These are phyloP conservation scores for Antheraea yamamai DNA, from an alignment of 2,888 invertebrate species.

Conservation along the genomic window DNA sequence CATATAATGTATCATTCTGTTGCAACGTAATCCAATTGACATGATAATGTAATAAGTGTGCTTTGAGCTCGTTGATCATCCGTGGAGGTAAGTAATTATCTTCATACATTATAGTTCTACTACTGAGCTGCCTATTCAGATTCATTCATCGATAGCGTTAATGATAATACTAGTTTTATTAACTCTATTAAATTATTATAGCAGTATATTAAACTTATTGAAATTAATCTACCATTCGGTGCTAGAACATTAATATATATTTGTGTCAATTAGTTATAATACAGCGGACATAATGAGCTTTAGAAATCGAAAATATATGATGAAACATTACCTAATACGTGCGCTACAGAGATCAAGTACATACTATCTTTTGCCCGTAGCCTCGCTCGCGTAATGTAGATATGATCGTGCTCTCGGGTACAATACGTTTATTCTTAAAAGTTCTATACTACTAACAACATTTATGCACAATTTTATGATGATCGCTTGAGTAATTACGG, in stretches of 20 bases:
- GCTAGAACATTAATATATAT: background rate
- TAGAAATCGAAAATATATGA: background rate
- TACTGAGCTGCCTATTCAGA: background rate
- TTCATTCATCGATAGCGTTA: background rate
- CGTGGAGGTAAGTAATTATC: background rate
- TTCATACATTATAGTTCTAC: background rate
- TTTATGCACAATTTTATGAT: too few species aligned
- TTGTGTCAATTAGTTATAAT: background rate
- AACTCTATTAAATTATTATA: background rate
- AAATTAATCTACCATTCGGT: background rate
- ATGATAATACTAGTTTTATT: background rate
- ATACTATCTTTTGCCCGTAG: too few species aligned
- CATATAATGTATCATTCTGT: slow-evolving; percentile 1
- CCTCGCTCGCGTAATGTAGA: background rate
- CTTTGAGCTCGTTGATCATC: slow-evolving; percentile 2
- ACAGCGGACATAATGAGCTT: background rate
- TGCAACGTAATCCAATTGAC: slow-evolving; percentile 14
- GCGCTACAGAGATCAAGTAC: background rate
- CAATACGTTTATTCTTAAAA: background rate
- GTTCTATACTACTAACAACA: too few species aligned
- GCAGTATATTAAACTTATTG: background rate
- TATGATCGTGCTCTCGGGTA: background rate
- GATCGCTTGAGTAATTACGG: too few species aligned
- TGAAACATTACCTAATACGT: background rate
- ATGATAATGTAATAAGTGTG: slow-evolving; percentile 16